phyloP scores from a whole-genome alignment of 2,797 vertebrate genomes.

The Mormyrops attenuatus region DNA sequence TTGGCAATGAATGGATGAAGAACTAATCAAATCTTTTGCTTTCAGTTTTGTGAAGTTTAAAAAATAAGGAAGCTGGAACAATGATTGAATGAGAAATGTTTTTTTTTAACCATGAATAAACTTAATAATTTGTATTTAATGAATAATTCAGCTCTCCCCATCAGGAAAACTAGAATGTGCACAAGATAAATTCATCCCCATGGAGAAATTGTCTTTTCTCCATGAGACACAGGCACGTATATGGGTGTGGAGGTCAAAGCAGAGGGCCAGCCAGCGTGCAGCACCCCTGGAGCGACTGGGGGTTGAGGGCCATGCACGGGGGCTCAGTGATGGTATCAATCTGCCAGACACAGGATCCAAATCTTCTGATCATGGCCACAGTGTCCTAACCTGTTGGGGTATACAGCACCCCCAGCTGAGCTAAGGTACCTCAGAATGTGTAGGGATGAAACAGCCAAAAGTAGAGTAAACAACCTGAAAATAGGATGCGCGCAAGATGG shows the following conservation, averaged over 20 bases:
- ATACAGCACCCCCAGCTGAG: background rate
- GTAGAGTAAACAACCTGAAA: background rate
- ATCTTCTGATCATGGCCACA: background rate
- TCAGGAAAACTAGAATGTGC: background rate
- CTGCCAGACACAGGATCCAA: background rate
- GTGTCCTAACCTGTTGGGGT: background rate
- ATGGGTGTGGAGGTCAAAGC: background rate
- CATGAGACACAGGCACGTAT: background rate
- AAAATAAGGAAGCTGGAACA: background rate
- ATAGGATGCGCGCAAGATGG: background rate
- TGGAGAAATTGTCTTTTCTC: background rate
- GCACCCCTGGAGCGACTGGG: background rate
- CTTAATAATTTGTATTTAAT: background rate
- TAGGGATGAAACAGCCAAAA: background rate
- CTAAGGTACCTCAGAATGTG: background rate
- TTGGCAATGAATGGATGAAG: background rate
- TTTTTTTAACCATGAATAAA: background rate
- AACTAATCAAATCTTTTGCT: background rate
- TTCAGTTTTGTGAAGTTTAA: conserved; percentile 7
- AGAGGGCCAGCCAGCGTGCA: background rate
- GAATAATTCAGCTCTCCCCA: background rate
- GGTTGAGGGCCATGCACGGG: background rate
- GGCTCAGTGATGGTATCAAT: background rate
- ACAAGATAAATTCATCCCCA: background rate
- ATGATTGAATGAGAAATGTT: background rate